Base-by-base conservation (phyloP, 2,797 vertebrate genomes). In the Carcharodon carcharias region DNA sequence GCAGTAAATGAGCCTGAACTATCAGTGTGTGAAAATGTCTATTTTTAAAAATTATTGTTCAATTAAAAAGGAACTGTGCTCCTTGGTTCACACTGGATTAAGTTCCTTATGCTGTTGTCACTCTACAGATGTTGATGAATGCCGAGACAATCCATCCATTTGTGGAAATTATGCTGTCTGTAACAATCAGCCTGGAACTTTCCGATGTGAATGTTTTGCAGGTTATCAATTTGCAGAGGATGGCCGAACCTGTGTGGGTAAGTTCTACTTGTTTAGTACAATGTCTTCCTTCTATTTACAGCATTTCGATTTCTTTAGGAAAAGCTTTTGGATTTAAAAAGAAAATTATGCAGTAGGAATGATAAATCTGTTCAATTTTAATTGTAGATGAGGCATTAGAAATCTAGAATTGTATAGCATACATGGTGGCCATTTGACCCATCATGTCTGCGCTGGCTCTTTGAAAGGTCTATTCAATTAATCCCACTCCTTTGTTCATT, bases 121-220 rank as follows among this genome's bases (percentile, higher is more conserved):
- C 8, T 0, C 73, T 96, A 21, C 97, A 99, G 99, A 99, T 97
- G 96, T 98, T n/a, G 98, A 99, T n/a, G 99, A 99, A 96, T 99
- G 99, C 96, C 97, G 96, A 28, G 98, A 99, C 77, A 98, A 98
- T 14, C 98, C 98, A 91, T 97, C 96, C 3, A 97, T 97, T 35
- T 99, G 99, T 87, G 98, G 99, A 18, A 97, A 96, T 96, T 97
- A 99, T 0, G 97, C 98, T 0, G 40, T 98, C 96, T 99, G 99
- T 97, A 99, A 98, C 97, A 99, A 99, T 97, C 98, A 98, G 96
- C 99, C 99, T 0, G 99, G 99, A 82, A 99, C 98, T 14, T 99
- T 99, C 97, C 99, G 98, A 96, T 99, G 99, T 0, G 99, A 99
- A 97, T 99, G 99, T 95, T 91, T 97, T 1, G 98, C 99, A 28